A percentile compares a stretch with the other conserved stretches of the same genome.
phyloP scores from a whole-genome alignment of 2,113 vertebrate genomes.

The Mustelus asterias region DNA sequence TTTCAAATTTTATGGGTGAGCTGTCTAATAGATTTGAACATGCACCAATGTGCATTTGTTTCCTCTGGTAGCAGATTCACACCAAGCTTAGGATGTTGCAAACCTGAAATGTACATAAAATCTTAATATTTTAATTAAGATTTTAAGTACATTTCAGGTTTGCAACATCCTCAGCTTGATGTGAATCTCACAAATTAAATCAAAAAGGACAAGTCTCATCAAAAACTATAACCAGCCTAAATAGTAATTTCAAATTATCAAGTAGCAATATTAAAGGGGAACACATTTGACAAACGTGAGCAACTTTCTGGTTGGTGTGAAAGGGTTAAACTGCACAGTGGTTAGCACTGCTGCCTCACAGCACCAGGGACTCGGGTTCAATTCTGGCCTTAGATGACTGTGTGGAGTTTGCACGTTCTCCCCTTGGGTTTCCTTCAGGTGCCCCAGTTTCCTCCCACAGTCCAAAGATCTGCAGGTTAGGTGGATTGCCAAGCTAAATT shows the following conservation, averaged over 20 bases:
- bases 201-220: not conserved
- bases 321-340: not conserved
- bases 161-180: not conserved
- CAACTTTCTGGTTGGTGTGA: not conserved
- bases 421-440: too few relatives aligned
- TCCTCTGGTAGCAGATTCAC: not conserved
- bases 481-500: not conserved
- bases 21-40: not conserved
- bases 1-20: not conserved
- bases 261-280: not conserved
- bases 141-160: not conserved
- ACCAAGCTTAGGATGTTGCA: not conserved
- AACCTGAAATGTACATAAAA: not conserved
- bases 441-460: too few relatives aligned
- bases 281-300: not conserved
- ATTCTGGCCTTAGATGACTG: too few relatives aligned
- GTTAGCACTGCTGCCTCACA: too few relatives aligned
- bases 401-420: too few relatives aligned
- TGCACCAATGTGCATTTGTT: not conserved
- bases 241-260: not conserved
- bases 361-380: too few relatives aligned
- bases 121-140: not conserved
- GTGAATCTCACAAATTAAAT: not conserved
- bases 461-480: too few relatives aligned
- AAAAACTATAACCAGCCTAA: not conserved